Evolutionary conservation across 64 coral and sea anemone species (phyloP).

Genomic region (Montipora capricornis): DNA sequence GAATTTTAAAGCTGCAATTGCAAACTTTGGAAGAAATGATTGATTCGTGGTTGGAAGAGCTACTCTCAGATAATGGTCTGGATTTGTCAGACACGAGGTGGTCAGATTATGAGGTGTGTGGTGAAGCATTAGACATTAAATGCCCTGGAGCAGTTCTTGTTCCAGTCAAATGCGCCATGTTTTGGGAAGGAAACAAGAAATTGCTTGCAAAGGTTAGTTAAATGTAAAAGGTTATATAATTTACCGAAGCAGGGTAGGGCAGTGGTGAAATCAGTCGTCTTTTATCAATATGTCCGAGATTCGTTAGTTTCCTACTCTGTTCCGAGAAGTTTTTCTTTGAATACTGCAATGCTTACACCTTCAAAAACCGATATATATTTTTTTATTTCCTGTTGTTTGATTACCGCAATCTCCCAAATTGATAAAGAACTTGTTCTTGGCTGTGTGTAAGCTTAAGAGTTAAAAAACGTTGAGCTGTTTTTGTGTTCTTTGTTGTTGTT

Average conservation of each 20-base stretch:
- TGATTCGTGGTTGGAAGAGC: conserved; percentile 34
- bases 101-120: conserved; percentile 86
- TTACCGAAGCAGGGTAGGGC: too few species aligned
- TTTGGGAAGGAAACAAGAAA: conserved; percentile 32
- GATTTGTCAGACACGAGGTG: conserved; percentile 70
- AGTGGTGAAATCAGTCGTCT: background rate
- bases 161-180: conserved; percentile 65
- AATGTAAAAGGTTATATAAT: too few species aligned
- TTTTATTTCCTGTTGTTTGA: too few species aligned
- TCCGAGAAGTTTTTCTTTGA: too few species aligned
- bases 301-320: background rate
- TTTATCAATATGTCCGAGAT: too few species aligned
- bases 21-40: conserved; percentile 87
- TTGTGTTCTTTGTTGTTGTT: too few species aligned
- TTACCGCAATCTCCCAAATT: too few species aligned
- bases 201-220: conserved; percentile 85
- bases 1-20: conserved; percentile 72
- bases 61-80: conserved; percentile 62
- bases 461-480: too few species aligned
- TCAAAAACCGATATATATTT: too few species aligned
- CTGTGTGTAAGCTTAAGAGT: too few species aligned
- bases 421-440: too few species aligned
- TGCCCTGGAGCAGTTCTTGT: conserved; percentile 59
- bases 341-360: too few species aligned
- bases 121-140: conserved; percentile 28